Conservation (phyloP, 2,888 invertebrate genomes). For the Rhorus exstirpatorius region DNA sequence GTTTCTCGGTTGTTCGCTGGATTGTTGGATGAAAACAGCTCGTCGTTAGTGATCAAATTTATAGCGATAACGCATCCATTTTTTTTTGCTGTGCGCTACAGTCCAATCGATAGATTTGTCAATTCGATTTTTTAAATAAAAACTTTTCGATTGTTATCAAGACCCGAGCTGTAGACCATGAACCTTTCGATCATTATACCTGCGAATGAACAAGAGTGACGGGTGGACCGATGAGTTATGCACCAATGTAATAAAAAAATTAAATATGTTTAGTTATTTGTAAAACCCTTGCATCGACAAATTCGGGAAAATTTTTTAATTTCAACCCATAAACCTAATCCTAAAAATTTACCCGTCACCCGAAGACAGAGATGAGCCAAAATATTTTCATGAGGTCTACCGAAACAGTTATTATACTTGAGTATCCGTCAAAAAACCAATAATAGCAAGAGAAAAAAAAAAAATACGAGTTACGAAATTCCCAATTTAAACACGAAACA, state of each 20-base stretch:
- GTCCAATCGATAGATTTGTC: neutral
- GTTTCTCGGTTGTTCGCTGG: neutral
- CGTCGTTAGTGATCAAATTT: neutral
- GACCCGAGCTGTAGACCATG: neutral
- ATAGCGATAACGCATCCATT: neutral
- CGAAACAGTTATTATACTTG: neutral
- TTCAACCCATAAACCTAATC: too few relatives aligned
- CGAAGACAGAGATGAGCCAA: neutral
- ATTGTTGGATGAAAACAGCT: slow-evolving; percentile 13
- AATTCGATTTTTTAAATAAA: neutral
- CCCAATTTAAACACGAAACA: neutral
- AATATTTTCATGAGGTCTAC: neutral
- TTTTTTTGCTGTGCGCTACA: neutral
- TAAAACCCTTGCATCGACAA: too few relatives aligned
- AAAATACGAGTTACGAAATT: slow-evolving; percentile 3
- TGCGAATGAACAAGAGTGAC: neutral
- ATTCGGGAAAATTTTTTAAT: too few relatives aligned
- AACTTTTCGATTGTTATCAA: too few relatives aligned
- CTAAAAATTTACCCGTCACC: too few relatives aligned
- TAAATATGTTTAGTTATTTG: too few relatives aligned
- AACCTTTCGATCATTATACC: neutral
- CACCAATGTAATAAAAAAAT: too few relatives aligned
- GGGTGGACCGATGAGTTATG: neutral
- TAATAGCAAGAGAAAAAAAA: neutral
- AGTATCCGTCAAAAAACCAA: neutral